Evolutionary conservation across 1,140 invertebrate species (phyloP).

Genomic region (Microplitis demolitor): DNA sequence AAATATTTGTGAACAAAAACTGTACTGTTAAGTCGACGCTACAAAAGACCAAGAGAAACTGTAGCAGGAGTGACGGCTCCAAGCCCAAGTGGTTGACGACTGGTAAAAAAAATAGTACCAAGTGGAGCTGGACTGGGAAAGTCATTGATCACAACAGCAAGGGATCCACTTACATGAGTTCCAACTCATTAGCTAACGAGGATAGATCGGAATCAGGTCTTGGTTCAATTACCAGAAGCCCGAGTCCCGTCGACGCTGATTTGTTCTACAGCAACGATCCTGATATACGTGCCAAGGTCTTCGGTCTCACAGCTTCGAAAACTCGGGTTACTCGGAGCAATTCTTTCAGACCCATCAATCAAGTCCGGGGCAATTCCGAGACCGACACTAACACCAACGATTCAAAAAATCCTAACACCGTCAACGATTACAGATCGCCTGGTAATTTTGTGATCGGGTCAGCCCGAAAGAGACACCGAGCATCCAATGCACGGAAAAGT

Average conservation of each 20-base stretch:
- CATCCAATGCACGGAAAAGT: no score
- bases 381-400: no score
- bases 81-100: constrained; percentile 21
- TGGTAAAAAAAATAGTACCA: constrained; percentile 16
- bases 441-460: no score
- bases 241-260: constrained; percentile 28
- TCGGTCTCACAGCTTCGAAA: neutral
- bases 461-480: no score
- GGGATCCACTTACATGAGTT: constrained; percentile 19
- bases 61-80: neutral
- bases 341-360: no score
- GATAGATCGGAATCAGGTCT: constrained; percentile 10
- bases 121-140: constrained; percentile 34
- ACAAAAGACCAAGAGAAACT: constrained; percentile 17
- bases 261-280: constrained; percentile 24
- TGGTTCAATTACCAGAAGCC: constrained; percentile 21
- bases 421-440: no score
- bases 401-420: no score
- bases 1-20: neutral
- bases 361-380: no score
- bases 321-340: no score
- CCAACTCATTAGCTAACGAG: neutral
- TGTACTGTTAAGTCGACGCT: neutral
- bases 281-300: constrained; percentile 15
- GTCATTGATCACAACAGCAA: constrained; percentile 27